Base-by-base conservation (phyloP, 2,888 invertebrate genomes). In the Ochropleura leucogaster region DNA sequence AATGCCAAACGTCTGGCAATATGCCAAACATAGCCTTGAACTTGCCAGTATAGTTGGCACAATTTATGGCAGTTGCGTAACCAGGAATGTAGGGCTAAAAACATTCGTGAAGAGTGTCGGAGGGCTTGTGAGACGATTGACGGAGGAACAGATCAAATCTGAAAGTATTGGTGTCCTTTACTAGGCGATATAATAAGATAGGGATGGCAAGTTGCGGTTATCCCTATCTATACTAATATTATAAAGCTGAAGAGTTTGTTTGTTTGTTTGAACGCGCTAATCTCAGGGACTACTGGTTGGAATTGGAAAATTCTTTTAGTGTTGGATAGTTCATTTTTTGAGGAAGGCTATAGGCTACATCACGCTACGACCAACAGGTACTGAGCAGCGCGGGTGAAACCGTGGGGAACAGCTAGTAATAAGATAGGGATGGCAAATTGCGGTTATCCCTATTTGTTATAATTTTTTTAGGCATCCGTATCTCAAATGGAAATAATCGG, bases 11-110 rank as follows among this genome's bases (percentile, higher is more conserved):
- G 69, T 66, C 77, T 86, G 86, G 86, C 86, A 76, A 74, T 30
- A 47, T 68, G 86, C 86, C 86, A 86, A 74, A 46, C 44, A 40
- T 75, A 87, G 80, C 76, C 87, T 59, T 87, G 86, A 86, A 82
- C 86, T 86, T 87, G 80, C 72, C 63, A 76, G 60, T 65, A 64
- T 70, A 83, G 67, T 70, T 77, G 72, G 65, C 71, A 75, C 16
- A 77, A 86, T 86, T 85, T 85, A 86, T 86, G 72, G 79, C 74
- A 70, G 53, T 85, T 82, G 79, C 82, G 86, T 84, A 87, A 85
- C 83, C 51, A 68, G 76, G 74, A 69, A 83, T 75, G 42, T 73
- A 80, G 82, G 73, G 73, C 75, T 71, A 84, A 87, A 86, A 87
- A 85, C 77, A 84, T 71, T 79, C 62, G 30, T 60, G 65, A 71